Percentiles rank a stretch among this genome's conserved stretches.
Evolutionary conservation across 92 coral and sea anemone genomes (phyloP).

Genomic region (Pocillopora grandis): DNA sequence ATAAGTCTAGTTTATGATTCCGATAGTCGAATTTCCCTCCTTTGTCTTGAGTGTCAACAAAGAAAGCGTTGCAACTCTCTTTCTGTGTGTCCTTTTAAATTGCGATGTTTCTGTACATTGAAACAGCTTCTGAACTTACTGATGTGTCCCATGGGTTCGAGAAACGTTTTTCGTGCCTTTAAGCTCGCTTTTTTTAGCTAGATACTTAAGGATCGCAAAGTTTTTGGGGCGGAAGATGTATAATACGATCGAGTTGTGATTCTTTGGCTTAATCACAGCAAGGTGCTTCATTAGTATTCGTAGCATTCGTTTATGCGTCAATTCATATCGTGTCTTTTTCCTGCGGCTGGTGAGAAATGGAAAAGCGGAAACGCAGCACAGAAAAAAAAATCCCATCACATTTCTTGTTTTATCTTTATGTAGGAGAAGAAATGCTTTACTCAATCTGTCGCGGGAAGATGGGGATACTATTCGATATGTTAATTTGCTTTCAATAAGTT

Average conservation of each 20-base stretch:
- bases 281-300: slow-evolving; percentile 51
- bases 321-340: slow-evolving; percentile 18
- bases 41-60: slow-evolving; percentile 47
- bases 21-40: slow-evolving; percentile 31
- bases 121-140: not conserved
- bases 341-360: not conserved
- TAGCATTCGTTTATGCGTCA: slow-evolving; percentile 55
- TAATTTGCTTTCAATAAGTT: slow-evolving; percentile 36
- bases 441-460: slow-evolving; percentile 11
- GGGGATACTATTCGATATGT: not conserved
- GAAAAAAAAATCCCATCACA: not conserved
- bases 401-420: not conserved
- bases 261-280: slow-evolving; percentile 55
- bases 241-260: slow-evolving; percentile 30
- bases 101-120: slow-evolving; percentile 3
- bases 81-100: not conserved
- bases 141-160: not conserved
- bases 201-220: not conserved
- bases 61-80: slow-evolving; percentile 20
- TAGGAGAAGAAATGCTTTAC: not conserved
- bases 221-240: slow-evolving; percentile 13
- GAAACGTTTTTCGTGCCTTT: not conserved
- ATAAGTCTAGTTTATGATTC: slow-evolving; percentile 33
- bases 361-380: not conserved
- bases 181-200: not conserved